phyloP scores from a whole-genome alignment of 2,888 invertebrate genomes.

The Tortricodes alternella region DNA sequence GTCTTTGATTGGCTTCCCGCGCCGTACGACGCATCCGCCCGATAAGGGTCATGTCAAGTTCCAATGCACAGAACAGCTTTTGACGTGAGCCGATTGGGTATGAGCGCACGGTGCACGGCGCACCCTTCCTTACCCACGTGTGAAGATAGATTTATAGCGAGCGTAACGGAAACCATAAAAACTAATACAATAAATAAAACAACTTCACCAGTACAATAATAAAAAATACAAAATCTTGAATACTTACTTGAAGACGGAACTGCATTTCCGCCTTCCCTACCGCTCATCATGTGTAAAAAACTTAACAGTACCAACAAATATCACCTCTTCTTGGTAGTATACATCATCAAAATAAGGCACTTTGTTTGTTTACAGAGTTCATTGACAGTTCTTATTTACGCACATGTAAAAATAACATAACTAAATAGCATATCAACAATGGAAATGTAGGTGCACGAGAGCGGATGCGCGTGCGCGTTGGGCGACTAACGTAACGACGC shows the following conservation, averaged over 20 bases:
- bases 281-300: conserved; percentile 76
- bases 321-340: conserved; percentile 71
- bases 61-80: conserved; percentile 53
- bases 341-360: conserved; percentile 70
- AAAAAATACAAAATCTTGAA: conserved; percentile 43
- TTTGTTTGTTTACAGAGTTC: conserved; percentile 53
- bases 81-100: conserved; percentile 40
- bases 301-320: conserved; percentile 69
- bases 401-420: conserved; percentile 58
- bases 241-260: conserved; percentile 81
- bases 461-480: conserved; percentile 72
- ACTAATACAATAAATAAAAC: conserved; percentile 36
- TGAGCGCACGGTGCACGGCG: conserved; percentile 37
- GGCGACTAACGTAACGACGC: conserved; percentile 73
- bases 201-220: conserved; percentile 32
- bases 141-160: conserved; percentile 34
- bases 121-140: conserved; percentile 45
- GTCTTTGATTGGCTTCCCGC: conserved; percentile 68
- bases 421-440: conserved; percentile 57
- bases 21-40: conserved; percentile 67
- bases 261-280: conserved; percentile 81
- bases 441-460: conserved; percentile 66
- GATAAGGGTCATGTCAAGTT: conserved; percentile 64
- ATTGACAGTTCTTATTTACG: conserved; percentile 50
- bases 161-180: conserved; percentile 33